These are phyloP conservation scores for Gibbula magus DNA, from an alignment of 2,888 invertebrate genomes.

Conservation along the genomic window DNA sequence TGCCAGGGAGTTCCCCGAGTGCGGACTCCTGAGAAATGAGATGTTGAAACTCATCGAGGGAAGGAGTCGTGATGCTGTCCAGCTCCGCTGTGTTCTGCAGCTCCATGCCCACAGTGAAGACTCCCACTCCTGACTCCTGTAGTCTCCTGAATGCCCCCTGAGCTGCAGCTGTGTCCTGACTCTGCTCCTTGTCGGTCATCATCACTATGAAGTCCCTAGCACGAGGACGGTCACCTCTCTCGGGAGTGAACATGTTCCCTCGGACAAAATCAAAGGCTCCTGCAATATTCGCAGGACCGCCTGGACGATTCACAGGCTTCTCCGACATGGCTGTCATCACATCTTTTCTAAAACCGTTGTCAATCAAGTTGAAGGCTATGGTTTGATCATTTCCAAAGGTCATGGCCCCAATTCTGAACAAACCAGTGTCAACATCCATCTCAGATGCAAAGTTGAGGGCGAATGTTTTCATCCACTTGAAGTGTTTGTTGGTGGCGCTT, in stretches of 20 bases:
- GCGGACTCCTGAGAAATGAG: conserved; percentile 39
- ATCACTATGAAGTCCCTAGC: conserved; percentile 61
- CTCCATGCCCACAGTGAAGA: conserved; percentile 63
- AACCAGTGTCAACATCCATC: conserved; percentile 50
- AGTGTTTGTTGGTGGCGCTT: conserved; percentile 47
- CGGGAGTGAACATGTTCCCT: conserved; percentile 51
- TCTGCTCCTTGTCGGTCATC: conserved; percentile 58
- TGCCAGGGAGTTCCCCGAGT: conserved; percentile 50
- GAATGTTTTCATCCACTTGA: conserved; percentile 46
- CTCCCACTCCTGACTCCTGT: conserved; percentile 45
- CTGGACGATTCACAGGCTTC: background rate
- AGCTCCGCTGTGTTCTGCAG: conserved; percentile 47
- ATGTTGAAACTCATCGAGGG: conserved; percentile 44
- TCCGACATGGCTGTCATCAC: conserved; percentile 29
- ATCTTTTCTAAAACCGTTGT: conserved; percentile 44
- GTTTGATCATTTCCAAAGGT: conserved; percentile 44
- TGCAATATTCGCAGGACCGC: conserved; percentile 59
- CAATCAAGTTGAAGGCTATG: conserved; percentile 50
- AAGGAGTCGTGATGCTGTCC: conserved; percentile 56
- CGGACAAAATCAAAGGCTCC: conserved; percentile 57
- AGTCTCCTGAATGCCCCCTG: conserved; percentile 31
- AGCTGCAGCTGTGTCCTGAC: conserved; percentile 42
- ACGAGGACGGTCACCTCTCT: conserved; percentile 58
- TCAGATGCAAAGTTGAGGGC: conserved; percentile 40
- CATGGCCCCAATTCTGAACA: conserved; percentile 55